Percentiles rank a stretch among this genome's conserved stretches.
Conservation (phyloP, 1,140 invertebrate genomes). For the Pseudomyrmex dendroicus region DNA sequence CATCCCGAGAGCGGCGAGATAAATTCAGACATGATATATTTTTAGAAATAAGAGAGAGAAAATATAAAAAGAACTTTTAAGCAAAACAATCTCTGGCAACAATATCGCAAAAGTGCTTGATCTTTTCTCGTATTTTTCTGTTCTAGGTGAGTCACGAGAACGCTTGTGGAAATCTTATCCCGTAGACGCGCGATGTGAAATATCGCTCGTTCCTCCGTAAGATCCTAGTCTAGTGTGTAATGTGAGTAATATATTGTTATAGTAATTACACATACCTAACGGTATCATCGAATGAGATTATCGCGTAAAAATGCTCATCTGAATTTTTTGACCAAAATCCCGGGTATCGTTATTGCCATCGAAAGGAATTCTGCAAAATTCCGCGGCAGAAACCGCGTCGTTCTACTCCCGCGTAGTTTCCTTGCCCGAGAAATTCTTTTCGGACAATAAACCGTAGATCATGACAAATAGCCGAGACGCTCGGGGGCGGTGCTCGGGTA, state of each 20-base stretch:
- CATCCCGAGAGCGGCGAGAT: conserved; percentile 32
- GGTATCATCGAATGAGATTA: background rate
- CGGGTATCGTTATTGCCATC: conserved; percentile 2
- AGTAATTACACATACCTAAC: background rate
- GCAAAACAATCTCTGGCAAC: background rate
- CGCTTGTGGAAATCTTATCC: background rate
- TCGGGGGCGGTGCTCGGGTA: background rate
- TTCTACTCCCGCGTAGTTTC: conserved; percentile 46
- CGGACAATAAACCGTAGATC: conserved; percentile 69
- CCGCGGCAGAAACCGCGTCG: conserved; percentile 8
- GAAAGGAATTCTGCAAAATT: conserved; percentile 41
- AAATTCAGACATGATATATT: conserved; percentile 22
- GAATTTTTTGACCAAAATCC: background rate
- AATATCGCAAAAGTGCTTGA: background rate
- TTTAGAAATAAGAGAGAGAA: conserved; percentile 9
- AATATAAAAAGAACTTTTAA: background rate
- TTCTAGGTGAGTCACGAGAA: conserved; percentile 4
- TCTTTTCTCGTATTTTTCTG: background rate
- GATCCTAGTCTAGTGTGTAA: too few species aligned
- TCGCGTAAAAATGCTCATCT: background rate
- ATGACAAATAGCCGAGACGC: conserved; percentile 69
- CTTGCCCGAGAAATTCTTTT: conserved; percentile 53
- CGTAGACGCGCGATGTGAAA: background rate
- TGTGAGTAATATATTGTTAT: conserved; percentile 2
- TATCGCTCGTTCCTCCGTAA: background rate